These are phyloP conservation scores for Synanthedon myopaeformis DNA, from an alignment of 2,888 invertebrate species.

Conservation along the genomic window DNA sequence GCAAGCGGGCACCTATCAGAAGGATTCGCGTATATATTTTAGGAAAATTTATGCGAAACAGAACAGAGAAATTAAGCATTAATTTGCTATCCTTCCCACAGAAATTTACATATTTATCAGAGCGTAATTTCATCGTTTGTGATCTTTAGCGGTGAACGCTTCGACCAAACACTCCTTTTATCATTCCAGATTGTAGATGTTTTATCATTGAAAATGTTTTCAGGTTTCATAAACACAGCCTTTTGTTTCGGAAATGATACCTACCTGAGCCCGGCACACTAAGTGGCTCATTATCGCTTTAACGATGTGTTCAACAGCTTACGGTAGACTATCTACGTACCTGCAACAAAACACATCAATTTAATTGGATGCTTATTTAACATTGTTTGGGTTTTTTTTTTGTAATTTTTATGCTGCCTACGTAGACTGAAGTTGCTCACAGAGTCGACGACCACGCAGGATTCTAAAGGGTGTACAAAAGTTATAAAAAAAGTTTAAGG, in stretches of 20 bases:
- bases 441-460: no score
- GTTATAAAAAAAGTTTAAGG: no score
- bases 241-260: background rate
- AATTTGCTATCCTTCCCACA: conserved; percentile 45
- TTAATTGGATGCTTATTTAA: no score
- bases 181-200: background rate
- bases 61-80: conserved; percentile 53
- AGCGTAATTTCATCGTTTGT: conserved; percentile 42
- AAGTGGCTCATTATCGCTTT: background rate
- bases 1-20: conserved; percentile 28
- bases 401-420: no score
- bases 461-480: no score
- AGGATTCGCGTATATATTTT: conserved; percentile 44
- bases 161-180: conserved; percentile 5
- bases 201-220: background rate
- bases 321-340: background rate
- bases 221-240: background rate
- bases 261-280: background rate
- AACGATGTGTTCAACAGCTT: background rate
- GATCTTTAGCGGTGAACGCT: conserved; percentile 22
- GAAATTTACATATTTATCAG: conserved; percentile 57
- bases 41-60: conserved; percentile 47
- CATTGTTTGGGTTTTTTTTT: no score
- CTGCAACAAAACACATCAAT: background rate
- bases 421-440: no score